A percentile compares a stretch with the other conserved stretches of the same genome.
Evolutionary conservation across 2,888 invertebrate genomes (phyloP).

Genomic region (Vanessa cardui): DNA sequence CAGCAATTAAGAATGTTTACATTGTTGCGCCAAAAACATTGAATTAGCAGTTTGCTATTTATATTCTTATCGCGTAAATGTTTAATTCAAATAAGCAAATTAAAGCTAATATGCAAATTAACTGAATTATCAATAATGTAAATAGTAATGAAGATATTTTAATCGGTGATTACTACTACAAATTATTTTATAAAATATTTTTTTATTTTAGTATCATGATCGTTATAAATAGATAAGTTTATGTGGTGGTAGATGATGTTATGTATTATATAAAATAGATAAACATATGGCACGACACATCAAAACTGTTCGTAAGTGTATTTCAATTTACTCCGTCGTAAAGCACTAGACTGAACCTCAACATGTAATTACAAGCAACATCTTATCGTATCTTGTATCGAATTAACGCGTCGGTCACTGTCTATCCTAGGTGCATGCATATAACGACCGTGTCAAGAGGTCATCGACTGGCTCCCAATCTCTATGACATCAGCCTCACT

Average conservation of each 20-base stretch:
- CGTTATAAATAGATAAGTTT: background rate
- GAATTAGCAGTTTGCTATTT: background rate
- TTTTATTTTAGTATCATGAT: too few species aligned
- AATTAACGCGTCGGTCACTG: conserved; percentile 51
- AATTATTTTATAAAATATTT: too few species aligned
- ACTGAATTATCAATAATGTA: too few species aligned
- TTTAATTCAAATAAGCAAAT: too few species aligned
- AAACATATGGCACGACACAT: background rate
- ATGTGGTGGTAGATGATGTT: background rate
- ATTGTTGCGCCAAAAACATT: background rate
- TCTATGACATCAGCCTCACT: conserved; percentile 73
- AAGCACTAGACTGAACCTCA: conserved; percentile 22
- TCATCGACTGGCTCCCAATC: conserved; percentile 76
- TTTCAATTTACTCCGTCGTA: conserved; percentile 25
- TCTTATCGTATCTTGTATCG: conserved; percentile 44
- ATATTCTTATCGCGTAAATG: background rate
- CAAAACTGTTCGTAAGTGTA: background rate
- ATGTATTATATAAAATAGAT: background rate
- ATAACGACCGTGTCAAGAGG: conserved; percentile 72
- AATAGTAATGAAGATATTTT: too few species aligned
- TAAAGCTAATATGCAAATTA: too few species aligned
- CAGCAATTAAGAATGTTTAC: background rate
- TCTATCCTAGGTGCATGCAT: conserved; percentile 48
- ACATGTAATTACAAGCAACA: conserved; percentile 39
- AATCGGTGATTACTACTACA: too few species aligned